Evolutionary conservation across 2,113 vertebrate genomes (phyloP).

Genomic region (Neodontobutis hainanensis): DNA sequence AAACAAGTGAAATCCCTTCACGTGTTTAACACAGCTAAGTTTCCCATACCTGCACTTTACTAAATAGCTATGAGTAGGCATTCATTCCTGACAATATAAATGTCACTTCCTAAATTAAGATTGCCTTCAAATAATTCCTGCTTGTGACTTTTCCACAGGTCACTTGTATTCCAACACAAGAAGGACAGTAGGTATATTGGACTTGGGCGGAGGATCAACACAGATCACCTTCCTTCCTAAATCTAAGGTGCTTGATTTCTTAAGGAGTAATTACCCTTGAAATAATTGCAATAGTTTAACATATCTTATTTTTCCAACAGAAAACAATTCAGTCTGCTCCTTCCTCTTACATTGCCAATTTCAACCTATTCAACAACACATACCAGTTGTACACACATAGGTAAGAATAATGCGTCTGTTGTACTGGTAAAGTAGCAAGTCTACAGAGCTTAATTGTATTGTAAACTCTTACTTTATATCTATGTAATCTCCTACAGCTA

Average conservation of each 20-base stretch:
- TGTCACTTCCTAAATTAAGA: background rate
- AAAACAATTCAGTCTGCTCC: constrained; percentile 89
- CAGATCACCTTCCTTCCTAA: constrained; percentile 96
- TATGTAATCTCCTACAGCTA: constrained; percentile 82
- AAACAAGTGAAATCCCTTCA: constrained; percentile 44
- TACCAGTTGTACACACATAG: constrained; percentile 96
- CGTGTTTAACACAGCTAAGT: constrained; percentile 24
- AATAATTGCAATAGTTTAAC: background rate
- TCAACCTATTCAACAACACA: constrained; percentile 93
- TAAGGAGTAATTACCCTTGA: background rate
- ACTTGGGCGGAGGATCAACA: constrained; percentile 95
- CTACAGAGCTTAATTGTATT: background rate
- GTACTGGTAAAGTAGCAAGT: background rate
- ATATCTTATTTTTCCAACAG: constrained; percentile 65
- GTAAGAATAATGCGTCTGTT: constrained; percentile 69
- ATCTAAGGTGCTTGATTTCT: constrained; percentile 82
- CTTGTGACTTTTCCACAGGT: constrained; percentile 75
- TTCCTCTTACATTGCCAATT: constrained; percentile 84
- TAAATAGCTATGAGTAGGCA: background rate
- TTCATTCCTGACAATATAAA: background rate
- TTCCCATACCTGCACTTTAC: constrained; percentile 20
- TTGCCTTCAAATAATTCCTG: background rate
- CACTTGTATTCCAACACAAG: constrained; percentile 87
- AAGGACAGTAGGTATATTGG: constrained; percentile 90
- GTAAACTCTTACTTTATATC: too few species aligned